Evolutionary conservation across 23 tunicate genomes (phyloP), one percentile per base, ranked within the genome.

Genomic region (Trididemnum clinides): DNA sequence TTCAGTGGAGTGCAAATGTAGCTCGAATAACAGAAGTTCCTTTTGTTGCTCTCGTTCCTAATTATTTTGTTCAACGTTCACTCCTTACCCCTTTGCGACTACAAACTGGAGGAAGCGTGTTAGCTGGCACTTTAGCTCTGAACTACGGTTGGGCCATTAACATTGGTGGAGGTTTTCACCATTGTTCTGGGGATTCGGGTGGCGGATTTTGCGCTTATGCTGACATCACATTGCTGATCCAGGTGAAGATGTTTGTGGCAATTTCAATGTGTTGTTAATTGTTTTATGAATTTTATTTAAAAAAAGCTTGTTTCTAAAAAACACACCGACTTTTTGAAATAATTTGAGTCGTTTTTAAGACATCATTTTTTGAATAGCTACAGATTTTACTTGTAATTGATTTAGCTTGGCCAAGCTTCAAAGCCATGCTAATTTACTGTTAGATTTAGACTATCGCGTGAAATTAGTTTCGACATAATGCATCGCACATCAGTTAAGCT

Each of bases 151-250:
- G 98, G 98, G 88, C 94, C 1, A 75, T 94, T 2, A 94, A 94
- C 36, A 85, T 94, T 62, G 98, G 98, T 33, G 98, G 98, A 28
- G 98, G 98, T 2, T 94, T 94, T 72, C 98, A 94, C 88, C 98
- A 94, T 82, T 89, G 94, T 74, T 80, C 88, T 15, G 66, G 80
- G 1, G 70, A 64, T 1, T 73, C 57, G 26, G 98, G 98, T 7
- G 98, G 98, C 10, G 98, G 98, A 1, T 94, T 94, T 73, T 94
- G 98, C 85, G 98, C 89, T 2, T 94, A 81, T 77, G 98, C 98
- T 37, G 98, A 94, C 62, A 94, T 94, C 33, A 85, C 93, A 1
- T 76, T 94, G 22, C 64, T 84, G 1, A 89, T 89, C 1, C 82
- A 82, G 87, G 92, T 88, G 35, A 18, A 39, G 37, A 36, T 69